Percentiles rank a stretch among this genome's conserved stretches.
Evolutionary conservation across 2,113 vertebrate genomes (phyloP).

Genomic region (Pedionomus torquatus): DNA sequence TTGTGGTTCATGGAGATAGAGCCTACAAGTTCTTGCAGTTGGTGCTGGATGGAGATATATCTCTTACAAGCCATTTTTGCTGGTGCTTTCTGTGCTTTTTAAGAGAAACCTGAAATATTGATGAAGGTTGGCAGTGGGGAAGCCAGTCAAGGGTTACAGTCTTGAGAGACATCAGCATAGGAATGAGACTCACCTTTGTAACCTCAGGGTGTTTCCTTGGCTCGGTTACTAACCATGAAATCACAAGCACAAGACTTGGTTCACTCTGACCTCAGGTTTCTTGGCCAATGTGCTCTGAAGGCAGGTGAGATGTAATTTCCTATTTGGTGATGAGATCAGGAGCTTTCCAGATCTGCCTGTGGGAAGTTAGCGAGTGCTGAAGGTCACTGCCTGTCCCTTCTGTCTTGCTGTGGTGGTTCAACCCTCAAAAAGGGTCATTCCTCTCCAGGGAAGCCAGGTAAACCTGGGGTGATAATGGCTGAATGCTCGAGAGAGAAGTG

Average conservation of each 20-base stretch:
- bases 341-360: background rate
- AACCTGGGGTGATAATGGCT: background rate
- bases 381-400: background rate
- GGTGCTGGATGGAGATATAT: background rate
- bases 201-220: background rate
- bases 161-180: background rate
- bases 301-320: background rate
- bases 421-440: background rate
- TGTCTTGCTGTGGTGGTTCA: background rate
- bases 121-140: background rate
- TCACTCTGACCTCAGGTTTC: background rate
- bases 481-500: background rate
- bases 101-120: background rate
- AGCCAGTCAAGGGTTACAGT: background rate
- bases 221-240: background rate
- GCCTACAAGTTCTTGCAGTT: background rate
- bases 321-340: background rate
- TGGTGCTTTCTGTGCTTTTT: background rate
- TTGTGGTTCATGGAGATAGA: background rate
- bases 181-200: background rate
- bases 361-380: background rate
- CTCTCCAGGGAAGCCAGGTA: background rate
- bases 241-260: background rate
- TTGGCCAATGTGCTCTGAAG: background rate
- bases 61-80: background rate